Percentiles rank a stretch among this genome's conserved stretches.
These are phyloP conservation scores for Zelostemma sp. DNA, from an alignment of 1,140 invertebrate species.

Conservation along the genomic window DNA sequence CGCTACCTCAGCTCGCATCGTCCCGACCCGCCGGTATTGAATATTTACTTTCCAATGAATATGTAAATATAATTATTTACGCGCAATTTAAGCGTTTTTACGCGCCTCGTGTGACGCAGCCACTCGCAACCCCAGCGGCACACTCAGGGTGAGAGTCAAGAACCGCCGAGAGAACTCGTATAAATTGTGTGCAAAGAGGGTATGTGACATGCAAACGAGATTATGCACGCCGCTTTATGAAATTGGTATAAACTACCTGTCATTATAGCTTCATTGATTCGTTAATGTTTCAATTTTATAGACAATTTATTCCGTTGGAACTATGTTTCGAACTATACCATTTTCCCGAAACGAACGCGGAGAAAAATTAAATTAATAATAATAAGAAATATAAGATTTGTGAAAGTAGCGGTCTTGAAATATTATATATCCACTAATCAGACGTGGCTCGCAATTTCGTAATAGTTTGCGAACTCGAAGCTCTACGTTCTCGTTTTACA, in stretches of 20 bases:
- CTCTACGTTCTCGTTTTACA: slow-evolving; percentile 2
- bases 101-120: slow-evolving; percentile 47
- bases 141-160: slow-evolving; percentile 28
- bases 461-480: slow-evolving; percentile 7
- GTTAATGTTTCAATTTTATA: slow-evolving; percentile 1
- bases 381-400: too few relatives aligned
- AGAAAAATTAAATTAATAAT: too few relatives aligned
- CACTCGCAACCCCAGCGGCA: slow-evolving; percentile 36
- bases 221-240: slow-evolving; percentile 26
- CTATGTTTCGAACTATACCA: too few relatives aligned
- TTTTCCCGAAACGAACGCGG: too few relatives aligned
- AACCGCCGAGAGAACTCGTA: slow-evolving; percentile 19
- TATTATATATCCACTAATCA: neutral
- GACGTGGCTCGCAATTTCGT: neutral
- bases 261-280: slow-evolving; percentile 18
- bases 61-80: slow-evolving; percentile 72
- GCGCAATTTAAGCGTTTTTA: slow-evolving; percentile 70
- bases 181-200: slow-evolving; percentile 40
- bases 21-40: slow-evolving; percentile 58
- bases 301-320: neutral
- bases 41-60: slow-evolving; percentile 72
- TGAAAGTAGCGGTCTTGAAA: neutral
- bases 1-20: slow-evolving; percentile 44
- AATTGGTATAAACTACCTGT: slow-evolving; percentile 22
- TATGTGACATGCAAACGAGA: slow-evolving; percentile 40